Percentiles rank a stretch among this genome's conserved stretches.
phyloP scores from a whole-genome alignment of 2,797 vertebrate genomes.

The Pempheris klunzingeri region DNA sequence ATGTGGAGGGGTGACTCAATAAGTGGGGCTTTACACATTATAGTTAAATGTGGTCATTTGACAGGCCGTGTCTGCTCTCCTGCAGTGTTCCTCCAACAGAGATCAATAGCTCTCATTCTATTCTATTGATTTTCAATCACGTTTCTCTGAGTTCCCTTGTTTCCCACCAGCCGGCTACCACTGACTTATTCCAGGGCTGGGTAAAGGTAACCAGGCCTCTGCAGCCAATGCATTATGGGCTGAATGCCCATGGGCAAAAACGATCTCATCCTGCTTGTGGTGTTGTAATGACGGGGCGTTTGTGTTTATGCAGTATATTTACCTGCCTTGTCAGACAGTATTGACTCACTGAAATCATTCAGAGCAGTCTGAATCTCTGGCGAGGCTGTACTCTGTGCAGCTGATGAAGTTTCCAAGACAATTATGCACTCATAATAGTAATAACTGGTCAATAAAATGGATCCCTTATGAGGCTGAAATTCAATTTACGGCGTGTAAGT shows the following conservation, averaged over 20 bases:
- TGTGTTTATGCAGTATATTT: constrained; percentile 53
- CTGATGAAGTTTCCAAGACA: constrained; percentile 11
- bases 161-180: constrained; percentile 54
- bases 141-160: constrained; percentile 56
- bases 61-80: constrained; percentile 53
- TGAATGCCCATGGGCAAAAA: constrained; percentile 38
- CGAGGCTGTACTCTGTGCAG: constrained; percentile 8
- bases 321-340: constrained; percentile 37
- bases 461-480: background rate
- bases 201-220: constrained; percentile 60
- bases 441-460: constrained; percentile 15
- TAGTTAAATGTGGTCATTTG: constrained; percentile 77
- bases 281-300: constrained; percentile 40
- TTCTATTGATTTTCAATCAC: constrained; percentile 80
- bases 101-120: constrained; percentile 78
- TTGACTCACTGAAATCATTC: constrained; percentile 36
- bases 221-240: constrained; percentile 54
- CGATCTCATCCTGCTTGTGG: constrained; percentile 34
- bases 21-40: constrained; percentile 68
- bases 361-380: background rate
- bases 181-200: constrained; percentile 65
- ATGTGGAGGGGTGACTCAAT: constrained; percentile 60
- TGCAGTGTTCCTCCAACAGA: constrained; percentile 51
- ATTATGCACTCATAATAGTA: background rate
- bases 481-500: background rate